Evolutionary conservation across 1,140 invertebrate species (phyloP).

Genomic region (Hylaeus volcanicus): DNA sequence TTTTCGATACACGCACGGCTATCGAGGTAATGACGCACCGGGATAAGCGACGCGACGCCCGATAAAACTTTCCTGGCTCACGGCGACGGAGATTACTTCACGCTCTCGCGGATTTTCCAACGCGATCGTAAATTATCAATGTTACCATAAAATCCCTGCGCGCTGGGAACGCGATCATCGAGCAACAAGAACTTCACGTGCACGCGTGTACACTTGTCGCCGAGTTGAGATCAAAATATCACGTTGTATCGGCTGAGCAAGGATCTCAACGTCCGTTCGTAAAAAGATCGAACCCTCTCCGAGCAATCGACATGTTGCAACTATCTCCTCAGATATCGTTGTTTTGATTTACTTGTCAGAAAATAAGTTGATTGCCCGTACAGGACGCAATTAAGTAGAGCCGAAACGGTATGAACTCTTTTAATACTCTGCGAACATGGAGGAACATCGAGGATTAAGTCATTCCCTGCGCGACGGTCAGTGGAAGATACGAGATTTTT

Average conservation of each 20-base stretch:
- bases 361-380: too few species aligned
- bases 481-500: too few species aligned
- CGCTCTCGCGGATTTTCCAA: constrained; percentile 36
- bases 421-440: too few species aligned
- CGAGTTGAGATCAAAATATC: constrained; percentile 26
- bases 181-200: neutral
- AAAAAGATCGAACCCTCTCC: too few species aligned
- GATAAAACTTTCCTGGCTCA: constrained; percentile 46
- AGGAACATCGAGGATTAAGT: too few species aligned
- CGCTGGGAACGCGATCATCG: neutral
- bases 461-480: too few species aligned
- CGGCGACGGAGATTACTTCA: constrained; percentile 27
- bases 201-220: constrained; percentile 1
- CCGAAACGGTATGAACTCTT: too few species aligned
- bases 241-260: constrained; percentile 12
- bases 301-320: too few species aligned
- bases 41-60: constrained; percentile 48
- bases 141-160: constrained; percentile 38
- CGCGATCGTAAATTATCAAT: constrained; percentile 39
- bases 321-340: too few species aligned
- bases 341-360: too few species aligned
- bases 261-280: too few species aligned
- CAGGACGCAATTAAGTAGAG: too few species aligned
- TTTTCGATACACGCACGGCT: constrained; percentile 37
- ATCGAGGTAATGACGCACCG: constrained; percentile 52